phyloP scores from a whole-genome alignment of 2,113 vertebrate genomes.

The Balaenoptera acutorostrata region DNA sequence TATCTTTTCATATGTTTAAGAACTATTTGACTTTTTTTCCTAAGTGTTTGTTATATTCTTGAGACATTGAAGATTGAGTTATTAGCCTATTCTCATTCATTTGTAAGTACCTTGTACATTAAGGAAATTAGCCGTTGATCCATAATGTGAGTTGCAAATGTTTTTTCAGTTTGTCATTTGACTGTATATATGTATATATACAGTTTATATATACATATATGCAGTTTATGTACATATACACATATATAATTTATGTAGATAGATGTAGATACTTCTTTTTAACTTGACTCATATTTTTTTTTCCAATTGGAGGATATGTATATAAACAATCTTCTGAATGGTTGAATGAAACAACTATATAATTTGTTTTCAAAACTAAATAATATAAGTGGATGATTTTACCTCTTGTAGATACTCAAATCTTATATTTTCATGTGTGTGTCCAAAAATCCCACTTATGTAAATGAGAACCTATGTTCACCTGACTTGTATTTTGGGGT shows the following conservation, averaged over 20 bases:
- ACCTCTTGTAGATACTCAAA: not conserved
- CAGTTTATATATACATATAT: not conserved
- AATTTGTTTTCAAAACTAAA: not conserved
- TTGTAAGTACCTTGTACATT: not conserved
- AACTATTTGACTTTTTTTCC: slow-evolving; percentile 13
- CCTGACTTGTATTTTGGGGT: not conserved
- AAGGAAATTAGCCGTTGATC: not conserved
- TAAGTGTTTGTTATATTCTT: not conserved
- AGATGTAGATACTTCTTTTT: not conserved
- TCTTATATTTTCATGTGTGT: not conserved
- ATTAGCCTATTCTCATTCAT: not conserved
- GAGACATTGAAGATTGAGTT: not conserved
- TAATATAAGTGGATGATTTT: not conserved
- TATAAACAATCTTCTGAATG: not conserved
- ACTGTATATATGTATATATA: not conserved
- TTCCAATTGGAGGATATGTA: not conserved
- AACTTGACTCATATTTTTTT: not conserved
- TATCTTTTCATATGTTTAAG: not conserved
- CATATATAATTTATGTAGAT: too few species aligned
- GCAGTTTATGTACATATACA: not conserved
- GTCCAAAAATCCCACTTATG: not conserved
- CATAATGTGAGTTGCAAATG: not conserved
- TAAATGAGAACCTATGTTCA: not conserved
- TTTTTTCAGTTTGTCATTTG: not conserved
- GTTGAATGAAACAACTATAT: not conserved